Evolutionary conservation across 2,888 invertebrate species (phyloP), one percentile per base, ranked within the genome.

Genomic region (Eupeodes latifasciatus): DNA sequence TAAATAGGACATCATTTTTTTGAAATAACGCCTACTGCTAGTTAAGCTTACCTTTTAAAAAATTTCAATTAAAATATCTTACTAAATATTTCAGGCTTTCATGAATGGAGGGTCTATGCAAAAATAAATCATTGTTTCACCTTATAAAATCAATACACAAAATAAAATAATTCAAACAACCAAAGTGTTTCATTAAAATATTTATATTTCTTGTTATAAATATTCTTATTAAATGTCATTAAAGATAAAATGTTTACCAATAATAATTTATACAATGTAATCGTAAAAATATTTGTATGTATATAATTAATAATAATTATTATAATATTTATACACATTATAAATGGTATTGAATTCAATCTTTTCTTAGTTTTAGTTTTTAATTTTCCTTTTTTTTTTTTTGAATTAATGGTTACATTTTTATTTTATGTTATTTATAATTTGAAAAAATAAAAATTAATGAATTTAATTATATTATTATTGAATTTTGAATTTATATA

Each of bases 161-260:
- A 3, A 27, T 2, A 2, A 27, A 5, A 5, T 5, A 59, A 59
- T 59, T 2, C 12, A 87, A 83, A 83, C 82, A 67, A 34, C 16
- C 14, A 16, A 27, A 78, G 51, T 34, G 34, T 83, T 80, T 87
- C 87, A 87, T 80, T 87, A 87, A 87, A 87, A 87, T 87, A 87
- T 87, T 87, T 87, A 87, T 83, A 75, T 82, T 83, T 59, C 82
- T 67, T 87, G 83, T 86, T 84, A 87, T 87, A 87, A 87, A 84
- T 87, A 87, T 87, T 74, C 87, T 87, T 87, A 87, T 69, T 87
- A 77, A 87, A 83, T 87, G 71, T 87, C 80, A 80, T 83, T 87
- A 83, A 84, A 87, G 80, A 77, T 84, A 77, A 87, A 84, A 59
- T 72, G 9, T 87, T 80, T 87, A 84, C 81, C 87, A 84, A 80